Evolutionary conservation across 2,888 invertebrate genomes (phyloP), one percentile per base, ranked within the genome.

Genomic region (Nycteola revayana): DNA sequence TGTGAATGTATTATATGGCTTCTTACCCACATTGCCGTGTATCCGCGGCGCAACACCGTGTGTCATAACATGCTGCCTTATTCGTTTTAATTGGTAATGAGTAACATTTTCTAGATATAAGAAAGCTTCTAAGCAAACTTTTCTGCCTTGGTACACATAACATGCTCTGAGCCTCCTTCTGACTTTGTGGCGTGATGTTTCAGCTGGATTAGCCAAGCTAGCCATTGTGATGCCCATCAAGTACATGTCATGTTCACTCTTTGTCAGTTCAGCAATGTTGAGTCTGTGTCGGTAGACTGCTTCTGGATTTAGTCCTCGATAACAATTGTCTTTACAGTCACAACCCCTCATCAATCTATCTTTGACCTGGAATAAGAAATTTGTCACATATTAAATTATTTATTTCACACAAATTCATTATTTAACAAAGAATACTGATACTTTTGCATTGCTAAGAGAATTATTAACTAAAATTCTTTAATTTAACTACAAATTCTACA

Each of bases 161-260:
- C 93, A 94, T 0, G 94, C 93, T 32, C 94, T 82, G 32, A 94
- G 82, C 68, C 94, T 89, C 76, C 93, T 90, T 27, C 94, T 81
- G 47, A 94, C 94, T 64, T 93, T 94, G 52, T 93, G 93, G 10
- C 94, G 81, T 0, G 92, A 92, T 0, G 93, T 93, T 41, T 92
- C 93, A 35, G 93, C 92, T 9, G 93, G 93, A 73, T 94, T 94
- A 0, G 94, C 93, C 49, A 94, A 81, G 56, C 94, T 94, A 0
- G 94, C 94, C 94, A 94, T 94, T 1, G 94, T 94, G 17, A 95
- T 93, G n/a, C 94, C 94, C 94, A 94, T 94, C 58, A 94, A 80
- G 67, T 95, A 95, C 94, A 95, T 94, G 72, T 94, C 94, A 73
- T 94, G 94, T 73, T 95, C 94, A 35, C 93, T 93, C 77, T 94